Evolutionary conservation across 2,797 vertebrate genomes (phyloP).

Genomic region (Bradypodion ventrale): DNA sequence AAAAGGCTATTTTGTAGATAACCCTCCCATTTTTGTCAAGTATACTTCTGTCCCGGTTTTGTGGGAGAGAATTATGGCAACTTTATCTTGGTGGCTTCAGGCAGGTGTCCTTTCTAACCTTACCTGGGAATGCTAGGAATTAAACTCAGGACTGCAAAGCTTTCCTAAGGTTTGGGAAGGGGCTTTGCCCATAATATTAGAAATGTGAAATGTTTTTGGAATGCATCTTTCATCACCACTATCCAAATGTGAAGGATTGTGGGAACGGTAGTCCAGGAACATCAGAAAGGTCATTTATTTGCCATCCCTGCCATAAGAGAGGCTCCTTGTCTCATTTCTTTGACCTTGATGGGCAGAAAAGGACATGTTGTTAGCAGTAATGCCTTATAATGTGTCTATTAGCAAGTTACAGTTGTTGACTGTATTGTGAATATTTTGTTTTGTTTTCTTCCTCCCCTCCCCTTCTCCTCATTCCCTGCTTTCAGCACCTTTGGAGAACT

Average conservation of each 20-base stretch:
- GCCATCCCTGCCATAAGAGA: no score
- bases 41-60: no score
- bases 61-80: no score
- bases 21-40: no score
- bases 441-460: background rate
- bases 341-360: background rate
- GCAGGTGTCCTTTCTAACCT: background rate
- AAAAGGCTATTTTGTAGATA: no score
- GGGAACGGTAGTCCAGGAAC: background rate
- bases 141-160: background rate
- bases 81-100: background rate
- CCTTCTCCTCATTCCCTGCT: background rate
- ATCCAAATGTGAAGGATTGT: background rate
- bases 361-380: background rate
- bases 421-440: background rate
- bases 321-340: background rate
- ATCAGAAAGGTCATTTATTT: background rate
- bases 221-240: background rate
- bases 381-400: no score
- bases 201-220: background rate
- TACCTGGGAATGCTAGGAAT: background rate
- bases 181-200: no score
- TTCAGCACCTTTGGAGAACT: conserved; percentile 96
- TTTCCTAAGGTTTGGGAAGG: no score
- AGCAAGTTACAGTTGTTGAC: background rate